These are phyloP conservation scores for Poeciliopsis prolifica DNA, from an alignment of 2,113 vertebrate genomes.

Conservation along the genomic window DNA sequence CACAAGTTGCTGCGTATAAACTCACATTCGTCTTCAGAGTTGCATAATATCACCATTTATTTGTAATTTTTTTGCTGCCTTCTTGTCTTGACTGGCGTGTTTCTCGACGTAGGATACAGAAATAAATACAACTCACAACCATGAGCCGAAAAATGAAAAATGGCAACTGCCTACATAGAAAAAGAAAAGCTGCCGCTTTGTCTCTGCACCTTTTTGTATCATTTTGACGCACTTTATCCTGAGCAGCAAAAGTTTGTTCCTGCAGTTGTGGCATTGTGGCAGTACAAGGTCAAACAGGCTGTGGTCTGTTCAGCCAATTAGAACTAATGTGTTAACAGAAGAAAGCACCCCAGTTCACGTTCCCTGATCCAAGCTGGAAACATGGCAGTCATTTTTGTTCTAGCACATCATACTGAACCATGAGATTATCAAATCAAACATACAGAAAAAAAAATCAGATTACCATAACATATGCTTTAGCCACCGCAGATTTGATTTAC, in stretches of 20 bases:
- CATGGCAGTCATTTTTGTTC: conserved; percentile 35
- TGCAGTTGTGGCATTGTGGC: conserved; percentile 12
- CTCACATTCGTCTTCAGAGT: too few species aligned
- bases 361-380: conserved; percentile 30
- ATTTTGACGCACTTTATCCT: neutral
- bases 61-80: too few species aligned
- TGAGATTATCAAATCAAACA: conserved; percentile 56
- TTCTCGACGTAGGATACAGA: too few species aligned
- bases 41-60: too few species aligned
- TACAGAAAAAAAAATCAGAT: conserved; percentile 23
- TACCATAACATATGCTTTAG: conserved; percentile 29
- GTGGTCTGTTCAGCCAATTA: conserved; percentile 54
- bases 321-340: conserved; percentile 51
- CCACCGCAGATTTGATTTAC: conserved; percentile 25
- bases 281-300: conserved; percentile 42
- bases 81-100: too few species aligned
- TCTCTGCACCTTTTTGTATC: conserved; percentile 7
- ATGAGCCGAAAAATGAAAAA: too few species aligned
- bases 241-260: conserved; percentile 7
- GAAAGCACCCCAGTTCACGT: conserved; percentile 20
- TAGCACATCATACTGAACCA: conserved; percentile 38
- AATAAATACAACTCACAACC: too few species aligned
- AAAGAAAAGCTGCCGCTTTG: neutral
- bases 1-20: neutral
- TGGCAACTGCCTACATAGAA: too few species aligned